phyloP scores from a whole-genome alignment of 2,797 vertebrate genomes.

The Enteromius treurensis region DNA sequence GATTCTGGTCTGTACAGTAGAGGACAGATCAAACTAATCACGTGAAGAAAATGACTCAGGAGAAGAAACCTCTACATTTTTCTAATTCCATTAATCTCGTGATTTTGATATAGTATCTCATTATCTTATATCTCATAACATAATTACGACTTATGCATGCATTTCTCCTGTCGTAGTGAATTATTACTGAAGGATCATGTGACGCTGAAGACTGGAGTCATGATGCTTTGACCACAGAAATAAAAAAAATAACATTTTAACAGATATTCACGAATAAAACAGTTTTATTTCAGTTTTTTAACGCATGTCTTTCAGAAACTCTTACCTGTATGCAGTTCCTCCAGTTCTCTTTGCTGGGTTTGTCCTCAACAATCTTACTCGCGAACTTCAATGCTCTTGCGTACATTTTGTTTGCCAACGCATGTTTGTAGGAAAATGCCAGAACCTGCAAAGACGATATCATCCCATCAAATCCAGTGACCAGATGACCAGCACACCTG shows the following conservation, averaged over 20 bases:
- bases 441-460: slow-evolving; percentile 81
- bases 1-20: no score
- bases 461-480: background rate
- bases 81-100: no score
- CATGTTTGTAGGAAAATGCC: slow-evolving; percentile 96
- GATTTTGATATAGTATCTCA: no score
- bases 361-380: slow-evolving; percentile 95
- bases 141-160: background rate
- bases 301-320: background rate
- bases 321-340: slow-evolving; percentile 96
- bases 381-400: slow-evolving; percentile 94
- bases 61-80: no score
- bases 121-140: background rate
- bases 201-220: background rate
- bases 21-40: no score
- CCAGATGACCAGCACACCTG: background rate
- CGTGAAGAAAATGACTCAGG: no score
- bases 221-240: background rate
- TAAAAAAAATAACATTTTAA: background rate
- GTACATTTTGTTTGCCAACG: slow-evolving; percentile 93
- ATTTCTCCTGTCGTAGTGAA: background rate
- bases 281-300: background rate
- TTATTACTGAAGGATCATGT: background rate
- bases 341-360: slow-evolving; percentile 95
- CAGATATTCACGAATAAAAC: background rate